These are phyloP conservation scores for Pseudotriccus pelzelni DNA, from an alignment of 2,797 vertebrate species.

Conservation along the genomic window DNA sequence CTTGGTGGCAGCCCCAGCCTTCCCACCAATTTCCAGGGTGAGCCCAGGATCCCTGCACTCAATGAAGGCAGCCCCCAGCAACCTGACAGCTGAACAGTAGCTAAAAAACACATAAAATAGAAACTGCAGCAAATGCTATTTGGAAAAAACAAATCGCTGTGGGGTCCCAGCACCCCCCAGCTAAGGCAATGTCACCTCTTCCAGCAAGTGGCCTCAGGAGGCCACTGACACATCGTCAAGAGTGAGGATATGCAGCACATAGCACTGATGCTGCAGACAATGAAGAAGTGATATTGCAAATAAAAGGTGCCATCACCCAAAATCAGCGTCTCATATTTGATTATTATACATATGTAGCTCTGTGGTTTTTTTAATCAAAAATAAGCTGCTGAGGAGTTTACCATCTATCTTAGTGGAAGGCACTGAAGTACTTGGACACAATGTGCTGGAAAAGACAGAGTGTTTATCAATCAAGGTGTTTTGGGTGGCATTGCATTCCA, in stretches of 20 bases:
- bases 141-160: neutral
- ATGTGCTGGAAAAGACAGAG: neutral
- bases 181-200: neutral
- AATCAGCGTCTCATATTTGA: neutral
- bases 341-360: neutral
- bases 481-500: neutral
- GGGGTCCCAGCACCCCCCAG: neutral
- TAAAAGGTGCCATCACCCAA: neutral
- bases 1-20: neutral
- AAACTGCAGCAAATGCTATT: neutral
- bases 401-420: neutral
- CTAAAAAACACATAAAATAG: accelerated
- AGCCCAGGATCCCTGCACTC: neutral
- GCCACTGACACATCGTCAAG: neutral
- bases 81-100: neutral
- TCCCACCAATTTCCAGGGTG: neutral
- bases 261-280: neutral
- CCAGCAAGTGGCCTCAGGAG: neutral
- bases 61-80: neutral
- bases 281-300: neutral
- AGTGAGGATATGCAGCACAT: neutral
- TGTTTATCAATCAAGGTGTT: neutral
- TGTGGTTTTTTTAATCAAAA: neutral
- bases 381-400: neutral
- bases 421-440: neutral